Conservation (phyloP, 2,113 vertebrate genomes). For the Odocoileus hemionus region DNA sequence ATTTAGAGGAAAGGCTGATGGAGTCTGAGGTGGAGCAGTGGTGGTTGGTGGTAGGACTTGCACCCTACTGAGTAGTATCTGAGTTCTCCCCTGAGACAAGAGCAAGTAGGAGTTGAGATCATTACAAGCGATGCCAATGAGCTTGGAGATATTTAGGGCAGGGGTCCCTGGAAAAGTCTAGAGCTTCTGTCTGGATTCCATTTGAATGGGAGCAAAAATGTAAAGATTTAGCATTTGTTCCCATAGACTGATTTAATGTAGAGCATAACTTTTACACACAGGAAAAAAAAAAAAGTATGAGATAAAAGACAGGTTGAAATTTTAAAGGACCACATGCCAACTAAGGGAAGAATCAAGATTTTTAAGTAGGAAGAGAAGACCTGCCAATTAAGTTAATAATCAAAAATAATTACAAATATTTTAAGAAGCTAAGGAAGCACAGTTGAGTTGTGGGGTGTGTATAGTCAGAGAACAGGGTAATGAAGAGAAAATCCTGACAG, state of each 20-base stretch:
- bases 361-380: background rate
- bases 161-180: background rate
- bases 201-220: background rate
- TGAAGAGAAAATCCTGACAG: background rate
- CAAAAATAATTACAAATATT: background rate
- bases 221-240: background rate
- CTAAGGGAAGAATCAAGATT: background rate
- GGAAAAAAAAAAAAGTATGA: background rate
- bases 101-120: background rate
- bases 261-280: background rate
- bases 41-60: background rate
- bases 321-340: background rate
- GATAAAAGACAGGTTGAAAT: background rate
- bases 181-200: background rate
- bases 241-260: too few relatives aligned
- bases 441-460: background rate
- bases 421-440: background rate
- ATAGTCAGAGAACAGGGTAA: background rate
- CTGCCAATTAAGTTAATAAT: background rate
- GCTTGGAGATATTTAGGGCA: background rate
- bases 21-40: background rate
- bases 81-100: background rate
- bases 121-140: fast-evolving
- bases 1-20: background rate
- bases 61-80: background rate